A percentile compares a stretch with the other conserved stretches of the same genome.
These are phyloP conservation scores for Astreopora myriophthalma DNA, from an alignment of 64 coral and sea anemone species.

Conservation along the genomic window DNA sequence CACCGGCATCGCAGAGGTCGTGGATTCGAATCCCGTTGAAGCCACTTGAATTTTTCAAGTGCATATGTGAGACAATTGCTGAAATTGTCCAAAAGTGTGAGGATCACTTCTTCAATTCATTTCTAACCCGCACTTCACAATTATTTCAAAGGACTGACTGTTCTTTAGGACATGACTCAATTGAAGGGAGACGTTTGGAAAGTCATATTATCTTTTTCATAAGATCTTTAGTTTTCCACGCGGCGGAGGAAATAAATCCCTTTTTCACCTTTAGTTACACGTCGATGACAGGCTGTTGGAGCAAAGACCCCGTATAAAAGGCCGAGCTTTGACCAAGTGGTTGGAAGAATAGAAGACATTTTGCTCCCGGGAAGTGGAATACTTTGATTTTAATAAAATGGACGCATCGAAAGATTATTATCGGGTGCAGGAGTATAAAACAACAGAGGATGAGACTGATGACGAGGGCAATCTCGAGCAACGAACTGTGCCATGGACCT, in stretches of 20 bases:
- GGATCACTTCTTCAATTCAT: too few species aligned
- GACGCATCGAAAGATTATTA: conserved; percentile 5
- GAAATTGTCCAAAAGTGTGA: too few species aligned
- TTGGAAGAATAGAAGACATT: background rate
- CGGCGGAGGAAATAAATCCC: background rate
- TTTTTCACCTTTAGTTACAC: background rate
- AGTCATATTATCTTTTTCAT: too few species aligned
- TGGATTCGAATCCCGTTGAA: too few species aligned
- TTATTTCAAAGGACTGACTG: too few species aligned
- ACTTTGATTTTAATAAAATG: conserved; percentile 6
- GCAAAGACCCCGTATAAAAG: background rate
- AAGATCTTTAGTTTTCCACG: background rate
- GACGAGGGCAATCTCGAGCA: background rate
- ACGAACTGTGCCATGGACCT: too few species aligned
- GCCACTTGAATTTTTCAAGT: too few species aligned
- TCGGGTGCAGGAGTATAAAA: background rate
- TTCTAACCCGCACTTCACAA: too few species aligned
- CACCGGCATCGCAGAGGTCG: too few species aligned
- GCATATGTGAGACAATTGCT: too few species aligned
- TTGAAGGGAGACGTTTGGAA: too few species aligned
- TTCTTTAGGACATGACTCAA: too few species aligned
- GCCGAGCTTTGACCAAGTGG: background rate
- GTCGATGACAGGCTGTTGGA: background rate
- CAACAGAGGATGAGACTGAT: background rate
- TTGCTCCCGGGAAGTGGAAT: background rate